Percentiles rank a stretch among this genome's conserved stretches.
Evolutionary conservation across 2,113 vertebrate species (phyloP).

Genomic region (Peromyscus polionotus): DNA sequence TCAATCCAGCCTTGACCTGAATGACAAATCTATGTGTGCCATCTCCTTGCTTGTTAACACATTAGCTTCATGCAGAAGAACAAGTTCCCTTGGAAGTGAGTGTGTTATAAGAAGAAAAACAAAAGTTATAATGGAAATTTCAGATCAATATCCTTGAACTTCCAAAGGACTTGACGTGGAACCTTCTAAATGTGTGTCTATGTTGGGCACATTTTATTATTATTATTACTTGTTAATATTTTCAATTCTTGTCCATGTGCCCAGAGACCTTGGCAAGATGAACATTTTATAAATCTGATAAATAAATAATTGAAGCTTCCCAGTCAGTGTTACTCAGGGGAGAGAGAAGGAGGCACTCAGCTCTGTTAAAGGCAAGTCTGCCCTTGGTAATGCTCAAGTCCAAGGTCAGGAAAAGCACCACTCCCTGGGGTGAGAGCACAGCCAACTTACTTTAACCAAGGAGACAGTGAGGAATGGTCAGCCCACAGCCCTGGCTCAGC

Average conservation of each 20-base stretch:
- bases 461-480: not conserved
- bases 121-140: constrained; percentile 30
- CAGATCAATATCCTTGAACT: not conserved
- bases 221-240: constrained; percentile 53
- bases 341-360: constrained; percentile 6
- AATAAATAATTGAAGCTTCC: constrained; percentile 74
- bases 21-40: not conserved
- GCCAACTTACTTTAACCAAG: not conserved
- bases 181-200: not conserved
- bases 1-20: not conserved
- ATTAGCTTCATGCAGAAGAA: not conserved
- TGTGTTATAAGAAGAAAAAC: constrained; percentile 54
- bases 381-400: not conserved
- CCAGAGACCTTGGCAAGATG: constrained; percentile 66
- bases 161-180: not conserved
- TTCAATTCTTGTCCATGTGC: constrained; percentile 61
- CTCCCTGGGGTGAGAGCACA: not conserved
- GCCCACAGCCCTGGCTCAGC: too few relatives aligned
- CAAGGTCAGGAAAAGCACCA: not conserved
- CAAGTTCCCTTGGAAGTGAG: not conserved
- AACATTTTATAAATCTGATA: constrained; percentile 74
- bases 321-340: constrained; percentile 57
- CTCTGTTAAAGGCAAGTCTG: constrained; percentile 22
- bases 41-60: not conserved
- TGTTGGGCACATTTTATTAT: not conserved